Percentiles rank a stretch among this genome's conserved stretches.
Evolutionary conservation across 2,888 invertebrate genomes (phyloP).

Genomic region (Leptopilina drosophilae): DNA sequence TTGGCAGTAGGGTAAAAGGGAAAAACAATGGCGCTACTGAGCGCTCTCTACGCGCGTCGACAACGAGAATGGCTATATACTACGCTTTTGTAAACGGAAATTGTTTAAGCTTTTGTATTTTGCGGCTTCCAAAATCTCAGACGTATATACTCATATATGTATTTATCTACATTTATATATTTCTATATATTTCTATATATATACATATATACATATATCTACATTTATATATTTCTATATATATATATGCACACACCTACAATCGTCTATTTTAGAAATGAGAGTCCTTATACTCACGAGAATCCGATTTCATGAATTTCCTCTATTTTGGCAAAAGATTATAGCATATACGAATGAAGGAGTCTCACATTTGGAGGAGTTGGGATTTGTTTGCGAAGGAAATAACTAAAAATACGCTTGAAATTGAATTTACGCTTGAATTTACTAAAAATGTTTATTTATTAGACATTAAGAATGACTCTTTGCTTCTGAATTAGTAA

Average conservation of each 20-base stretch:
- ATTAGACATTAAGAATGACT: too few species aligned
- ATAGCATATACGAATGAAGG: too few species aligned
- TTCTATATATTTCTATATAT: too few species aligned
- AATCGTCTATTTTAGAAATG: constrained; percentile 9
- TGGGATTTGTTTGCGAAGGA: too few species aligned
- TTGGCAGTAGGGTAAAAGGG: not conserved
- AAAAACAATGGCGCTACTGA: constrained; percentile 66
- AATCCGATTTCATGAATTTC: constrained; percentile 23
- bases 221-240: too few species aligned
- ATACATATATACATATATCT: too few species aligned
- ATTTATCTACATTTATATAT: too few species aligned
- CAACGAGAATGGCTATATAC: constrained; percentile 60
- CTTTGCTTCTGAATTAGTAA: too few species aligned
- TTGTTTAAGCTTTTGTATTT: constrained; percentile 73
- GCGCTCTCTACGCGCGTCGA: constrained; percentile 36
- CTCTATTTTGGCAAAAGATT: not conserved
- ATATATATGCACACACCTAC: not conserved
- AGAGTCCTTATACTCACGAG: not conserved
- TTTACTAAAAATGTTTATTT: too few species aligned
- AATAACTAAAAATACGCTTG: too few species aligned
- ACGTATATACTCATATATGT: constrained; percentile 55
- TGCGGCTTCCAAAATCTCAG: constrained; percentile 72
- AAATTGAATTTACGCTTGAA: too few species aligned
- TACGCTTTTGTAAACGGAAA: constrained; percentile 67
- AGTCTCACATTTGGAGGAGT: too few species aligned